Percentiles rank a stretch among this genome's conserved stretches.
phyloP scores from a whole-genome alignment of 1,140 invertebrate species.

The Nebria ingens region DNA sequence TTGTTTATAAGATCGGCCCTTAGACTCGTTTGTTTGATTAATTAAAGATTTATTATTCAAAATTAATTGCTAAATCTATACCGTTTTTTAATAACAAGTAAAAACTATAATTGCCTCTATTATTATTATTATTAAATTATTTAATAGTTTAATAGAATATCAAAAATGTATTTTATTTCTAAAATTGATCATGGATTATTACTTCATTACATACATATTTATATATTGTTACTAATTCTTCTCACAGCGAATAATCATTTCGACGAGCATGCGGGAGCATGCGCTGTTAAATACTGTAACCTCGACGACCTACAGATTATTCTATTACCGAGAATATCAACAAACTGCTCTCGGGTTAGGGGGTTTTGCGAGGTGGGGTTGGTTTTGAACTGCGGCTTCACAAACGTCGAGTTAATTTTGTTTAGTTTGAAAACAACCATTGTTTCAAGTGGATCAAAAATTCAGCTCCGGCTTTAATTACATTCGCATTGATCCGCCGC shows the following conservation, averaged over 20 bases:
- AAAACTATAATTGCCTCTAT: too few relatives aligned
- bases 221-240: too few relatives aligned
- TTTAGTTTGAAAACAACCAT: constrained; percentile 38
- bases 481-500: constrained; percentile 28
- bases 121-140: neutral
- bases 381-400: too few relatives aligned
- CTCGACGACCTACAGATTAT: constrained; percentile 31
- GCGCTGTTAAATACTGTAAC: neutral
- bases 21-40: too few relatives aligned
- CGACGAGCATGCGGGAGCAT: neutral
- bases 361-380: too few relatives aligned
- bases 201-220: too few relatives aligned
- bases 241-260: too few relatives aligned
- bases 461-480: constrained; percentile 36
- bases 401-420: constrained; percentile 35
- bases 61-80: too few relatives aligned
- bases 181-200: neutral
- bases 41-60: too few relatives aligned
- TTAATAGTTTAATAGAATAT: neutral
- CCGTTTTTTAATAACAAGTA: too few relatives aligned
- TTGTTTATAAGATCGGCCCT: too few relatives aligned
- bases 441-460: constrained; percentile 39
- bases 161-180: neutral
- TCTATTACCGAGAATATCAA: constrained; percentile 39
- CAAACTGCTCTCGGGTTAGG: too few relatives aligned